Percentiles rank a stretch among this genome's conserved stretches.
Conservation (phyloP, 2,113 vertebrate genomes). For the Vombatus ursinus region DNA sequence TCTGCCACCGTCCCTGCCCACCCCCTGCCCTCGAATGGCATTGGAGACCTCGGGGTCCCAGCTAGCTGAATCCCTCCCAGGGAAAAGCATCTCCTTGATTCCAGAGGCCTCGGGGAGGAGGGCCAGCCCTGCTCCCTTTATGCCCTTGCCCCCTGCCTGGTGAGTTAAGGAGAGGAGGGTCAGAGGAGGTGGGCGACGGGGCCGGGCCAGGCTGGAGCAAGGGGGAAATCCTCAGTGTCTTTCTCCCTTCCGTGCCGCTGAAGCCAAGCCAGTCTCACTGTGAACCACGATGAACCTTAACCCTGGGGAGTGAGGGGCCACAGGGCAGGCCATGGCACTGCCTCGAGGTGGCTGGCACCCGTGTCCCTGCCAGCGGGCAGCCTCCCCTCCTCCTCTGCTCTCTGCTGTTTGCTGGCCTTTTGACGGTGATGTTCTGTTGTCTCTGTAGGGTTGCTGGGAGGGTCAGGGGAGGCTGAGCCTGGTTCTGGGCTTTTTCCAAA, state of each 20-base stretch:
- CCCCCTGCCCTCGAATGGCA: no score
- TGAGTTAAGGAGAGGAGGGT: constrained; percentile 32
- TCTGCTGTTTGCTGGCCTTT: not conserved
- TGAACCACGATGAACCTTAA: constrained; percentile 63
- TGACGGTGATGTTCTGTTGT: not conserved
- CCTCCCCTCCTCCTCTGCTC: not conserved
- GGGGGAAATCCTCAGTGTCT: not conserved
- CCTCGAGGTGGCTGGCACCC: not conserved
- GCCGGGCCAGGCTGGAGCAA: not conserved
- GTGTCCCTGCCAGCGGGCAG: not conserved
- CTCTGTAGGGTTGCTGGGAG: not conserved
- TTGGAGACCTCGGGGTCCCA: not conserved
- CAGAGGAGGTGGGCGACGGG: not conserved
- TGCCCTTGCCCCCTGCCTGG: not conserved
- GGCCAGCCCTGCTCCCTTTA: not conserved
- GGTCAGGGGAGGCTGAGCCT: not conserved
- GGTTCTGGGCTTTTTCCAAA: not conserved
- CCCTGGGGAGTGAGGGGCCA: constrained; percentile 48
- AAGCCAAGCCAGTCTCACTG: constrained; percentile 73
- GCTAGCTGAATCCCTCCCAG: not conserved
- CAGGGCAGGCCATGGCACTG: not conserved
- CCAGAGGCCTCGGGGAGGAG: not conserved
- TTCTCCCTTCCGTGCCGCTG: not conserved
- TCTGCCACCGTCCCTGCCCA: not conserved
- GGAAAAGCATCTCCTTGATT: constrained; percentile 19